Evolutionary conservation across 1,140 invertebrate species (phyloP).

Genomic region (Drosophila parabipectinata): DNA sequence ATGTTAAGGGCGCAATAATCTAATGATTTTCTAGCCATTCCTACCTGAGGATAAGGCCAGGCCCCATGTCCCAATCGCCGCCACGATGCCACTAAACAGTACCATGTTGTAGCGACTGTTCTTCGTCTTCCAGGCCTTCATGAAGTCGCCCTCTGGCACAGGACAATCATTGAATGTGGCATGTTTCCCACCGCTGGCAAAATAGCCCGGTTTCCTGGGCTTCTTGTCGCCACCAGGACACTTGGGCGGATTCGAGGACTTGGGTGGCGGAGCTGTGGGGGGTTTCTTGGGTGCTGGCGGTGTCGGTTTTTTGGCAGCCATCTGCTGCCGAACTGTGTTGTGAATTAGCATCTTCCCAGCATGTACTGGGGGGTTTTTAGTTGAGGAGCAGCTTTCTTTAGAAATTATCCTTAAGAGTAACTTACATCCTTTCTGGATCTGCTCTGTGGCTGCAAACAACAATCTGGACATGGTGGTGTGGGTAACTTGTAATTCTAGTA

Average conservation of each 20-base stretch:
- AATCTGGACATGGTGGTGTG: slow-evolving; percentile 55
- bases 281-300: slow-evolving; percentile 2
- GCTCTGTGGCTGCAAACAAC: slow-evolving; percentile 37
- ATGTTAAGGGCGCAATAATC: too few relatives aligned
- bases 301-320: slow-evolving; percentile 21
- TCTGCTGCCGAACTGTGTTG: slow-evolving; percentile 18
- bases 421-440: slow-evolving; percentile 51
- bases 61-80: slow-evolving; percentile 23
- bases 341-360: slow-evolving; percentile 20
- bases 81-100: slow-evolving; percentile 41
- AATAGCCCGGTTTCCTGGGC: slow-evolving; percentile 34
- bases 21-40: background rate
- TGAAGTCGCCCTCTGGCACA: slow-evolving; percentile 56
- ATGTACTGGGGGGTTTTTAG: slow-evolving; percentile 23
- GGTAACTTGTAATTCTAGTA: background rate
- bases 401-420: background rate
- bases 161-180: slow-evolving; percentile 60
- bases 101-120: slow-evolving; percentile 64
- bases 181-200: slow-evolving; percentile 60
- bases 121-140: slow-evolving; percentile 46
- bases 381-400: background rate
- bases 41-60: slow-evolving; percentile 2
- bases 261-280: slow-evolving; percentile 3
- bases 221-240: slow-evolving; percentile 24
- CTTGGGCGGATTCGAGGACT: slow-evolving; percentile 17